Conservation (phyloP, 1,140 invertebrate species). For the Drosophila baimaii region DNA sequence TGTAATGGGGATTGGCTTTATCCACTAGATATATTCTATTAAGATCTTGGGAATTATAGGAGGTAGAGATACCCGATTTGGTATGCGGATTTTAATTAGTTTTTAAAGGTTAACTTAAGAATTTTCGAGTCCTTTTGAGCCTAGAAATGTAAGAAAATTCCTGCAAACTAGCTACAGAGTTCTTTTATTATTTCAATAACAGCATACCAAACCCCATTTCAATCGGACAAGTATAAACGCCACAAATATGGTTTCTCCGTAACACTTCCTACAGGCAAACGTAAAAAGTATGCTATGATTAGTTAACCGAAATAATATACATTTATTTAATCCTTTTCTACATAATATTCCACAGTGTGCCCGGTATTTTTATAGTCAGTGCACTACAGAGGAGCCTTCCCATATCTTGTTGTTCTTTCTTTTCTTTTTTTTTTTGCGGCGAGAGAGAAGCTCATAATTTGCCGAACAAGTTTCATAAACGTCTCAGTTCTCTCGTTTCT, state of each 20-base stretch:
- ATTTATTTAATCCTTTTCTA: not conserved
- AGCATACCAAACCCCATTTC: not conserved
- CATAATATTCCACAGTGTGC: constrained; percentile 1
- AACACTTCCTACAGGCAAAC: too few relatives aligned
- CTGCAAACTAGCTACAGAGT: too few relatives aligned
- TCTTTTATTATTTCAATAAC: too few relatives aligned
- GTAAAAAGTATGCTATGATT: not conserved
- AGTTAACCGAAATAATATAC: not conserved
- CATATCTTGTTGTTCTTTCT: constrained; percentile 10
- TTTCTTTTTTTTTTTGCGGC: constrained; percentile 9
- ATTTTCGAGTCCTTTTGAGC: not conserved
- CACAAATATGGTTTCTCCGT: not conserved
- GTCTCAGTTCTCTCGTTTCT: constrained; percentile 46
- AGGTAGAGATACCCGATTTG: too few relatives aligned
- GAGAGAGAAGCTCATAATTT: constrained; percentile 73
- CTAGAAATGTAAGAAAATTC: too few relatives aligned
- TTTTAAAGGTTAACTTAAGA: too few relatives aligned
- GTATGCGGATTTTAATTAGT: not conserved
- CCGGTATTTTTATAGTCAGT: constrained; percentile 12
- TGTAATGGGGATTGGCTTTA: constrained; percentile 5
- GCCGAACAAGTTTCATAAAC: constrained; percentile 82
- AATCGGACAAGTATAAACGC: not conserved
- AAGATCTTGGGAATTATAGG: not conserved
- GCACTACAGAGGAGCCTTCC: not conserved
- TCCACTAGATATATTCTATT: not conserved